phyloP scores from a whole-genome alignment of 2,113 vertebrate species.

The Mungos mungo region DNA sequence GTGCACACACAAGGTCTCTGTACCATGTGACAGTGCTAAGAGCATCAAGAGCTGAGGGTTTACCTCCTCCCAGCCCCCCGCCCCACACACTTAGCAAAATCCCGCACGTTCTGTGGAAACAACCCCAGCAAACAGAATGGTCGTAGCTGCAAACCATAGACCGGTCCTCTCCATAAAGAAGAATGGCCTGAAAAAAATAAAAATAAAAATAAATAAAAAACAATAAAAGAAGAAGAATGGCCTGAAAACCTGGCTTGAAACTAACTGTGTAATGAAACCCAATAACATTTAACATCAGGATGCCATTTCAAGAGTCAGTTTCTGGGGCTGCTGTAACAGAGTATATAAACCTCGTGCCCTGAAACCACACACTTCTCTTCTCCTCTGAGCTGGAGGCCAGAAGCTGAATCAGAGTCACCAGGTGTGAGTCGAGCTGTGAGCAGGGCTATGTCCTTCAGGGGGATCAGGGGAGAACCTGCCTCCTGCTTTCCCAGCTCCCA shows the following conservation, averaged over 20 bases:
- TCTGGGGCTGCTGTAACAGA: not conserved
- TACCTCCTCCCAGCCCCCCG: too few relatives aligned
- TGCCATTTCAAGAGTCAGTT: not conserved
- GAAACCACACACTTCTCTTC: not conserved
- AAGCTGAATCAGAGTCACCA: not conserved
- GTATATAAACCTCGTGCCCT: not conserved
- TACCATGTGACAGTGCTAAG: too few relatives aligned
- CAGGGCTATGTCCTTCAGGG: rapidly evolving
- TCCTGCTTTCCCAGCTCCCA: not conserved
- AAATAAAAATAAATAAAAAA: too few relatives aligned
- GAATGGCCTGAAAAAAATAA: too few relatives aligned
- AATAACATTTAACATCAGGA: not conserved
- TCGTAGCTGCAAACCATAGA: too few relatives aligned
- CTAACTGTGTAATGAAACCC: not conserved
- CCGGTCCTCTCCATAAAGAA: not conserved
- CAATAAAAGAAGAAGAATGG: not conserved
- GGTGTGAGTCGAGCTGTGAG: not conserved
- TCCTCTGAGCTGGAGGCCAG: not conserved
- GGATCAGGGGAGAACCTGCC: not conserved
- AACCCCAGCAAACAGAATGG: too few relatives aligned
- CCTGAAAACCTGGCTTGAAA: not conserved
- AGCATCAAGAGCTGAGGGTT: too few relatives aligned
- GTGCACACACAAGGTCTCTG: too few relatives aligned
- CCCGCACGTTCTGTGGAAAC: too few relatives aligned
- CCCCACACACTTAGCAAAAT: too few relatives aligned